Evolutionary conservation across 1,140 invertebrate genomes (phyloP).

Genomic region (Achatina immaculata): DNA sequence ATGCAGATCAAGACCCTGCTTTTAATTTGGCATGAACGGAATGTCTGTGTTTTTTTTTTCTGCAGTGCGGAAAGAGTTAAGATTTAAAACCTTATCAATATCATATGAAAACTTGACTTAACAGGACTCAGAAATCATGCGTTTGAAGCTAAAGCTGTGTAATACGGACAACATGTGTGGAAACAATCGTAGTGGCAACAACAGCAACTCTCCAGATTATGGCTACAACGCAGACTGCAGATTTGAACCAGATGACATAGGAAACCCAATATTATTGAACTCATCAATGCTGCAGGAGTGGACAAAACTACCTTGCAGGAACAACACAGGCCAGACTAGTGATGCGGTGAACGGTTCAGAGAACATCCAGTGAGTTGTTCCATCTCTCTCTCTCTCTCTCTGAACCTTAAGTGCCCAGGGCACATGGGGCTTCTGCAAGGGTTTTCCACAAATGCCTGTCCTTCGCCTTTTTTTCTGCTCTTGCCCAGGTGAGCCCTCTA

Average conservation of each 20-base stretch:
- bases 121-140: slow-evolving; percentile 32
- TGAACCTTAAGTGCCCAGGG: too few species aligned
- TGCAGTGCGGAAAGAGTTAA: too few species aligned
- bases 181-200: not conserved
- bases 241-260: slow-evolving; percentile 10
- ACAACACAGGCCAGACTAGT: not conserved
- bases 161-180: slow-evolving; percentile 7
- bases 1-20: too few species aligned
- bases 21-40: too few species aligned
- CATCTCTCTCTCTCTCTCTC: too few species aligned
- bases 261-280: not conserved
- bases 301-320: not conserved
- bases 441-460: too few species aligned
- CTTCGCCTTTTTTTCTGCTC: too few species aligned
- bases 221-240: not conserved
- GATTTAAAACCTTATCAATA: too few species aligned
- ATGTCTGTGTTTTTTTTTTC: too few species aligned
- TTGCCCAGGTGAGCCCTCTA: too few species aligned
- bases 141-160: slow-evolving; percentile 18
- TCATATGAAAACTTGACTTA: too few species aligned
- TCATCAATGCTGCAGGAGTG: not conserved
- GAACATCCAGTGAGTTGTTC: not conserved
- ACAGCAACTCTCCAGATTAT: slow-evolving; percentile 7
- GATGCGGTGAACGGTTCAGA: not conserved
- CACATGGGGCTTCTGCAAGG: too few species aligned